Conservation (phyloP, 2,113 vertebrate species). For the Catharus bicknelli region DNA sequence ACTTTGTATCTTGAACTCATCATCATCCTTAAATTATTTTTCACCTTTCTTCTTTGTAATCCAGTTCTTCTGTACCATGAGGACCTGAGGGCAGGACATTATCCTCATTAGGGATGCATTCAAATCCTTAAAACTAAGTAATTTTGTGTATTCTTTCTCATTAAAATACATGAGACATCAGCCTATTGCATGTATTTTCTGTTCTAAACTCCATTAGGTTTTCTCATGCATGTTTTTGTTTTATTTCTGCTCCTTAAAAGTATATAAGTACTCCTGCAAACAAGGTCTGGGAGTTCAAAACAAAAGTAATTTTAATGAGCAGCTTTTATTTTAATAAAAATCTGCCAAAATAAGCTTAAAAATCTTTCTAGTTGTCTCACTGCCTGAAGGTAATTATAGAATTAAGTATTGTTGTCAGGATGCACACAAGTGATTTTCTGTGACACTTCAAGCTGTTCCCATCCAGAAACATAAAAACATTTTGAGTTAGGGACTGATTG, state of each 20-base stretch:
- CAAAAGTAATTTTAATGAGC: conserved; percentile 41
- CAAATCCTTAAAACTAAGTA: conserved; percentile 22
- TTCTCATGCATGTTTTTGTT: neutral
- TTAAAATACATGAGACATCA: conserved; percentile 30
- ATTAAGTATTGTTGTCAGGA: conserved; percentile 33
- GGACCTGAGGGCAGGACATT: conserved; percentile 9
- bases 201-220: neutral
- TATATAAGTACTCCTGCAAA: neutral
- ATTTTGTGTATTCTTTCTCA: conserved; percentile 4
- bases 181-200: neutral
- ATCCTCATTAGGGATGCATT: conserved; percentile 32
- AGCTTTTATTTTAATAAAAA: conserved; percentile 45
- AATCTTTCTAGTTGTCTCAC: conserved; percentile 4
- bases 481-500: neutral
- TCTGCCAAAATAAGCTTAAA: conserved; percentile 23
- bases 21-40: conserved; percentile 12
- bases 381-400: conserved; percentile 47
- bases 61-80: neutral
- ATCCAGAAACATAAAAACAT: conserved; percentile 34
- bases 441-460: conserved; percentile 27
- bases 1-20: conserved; percentile 12
- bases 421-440: neutral
- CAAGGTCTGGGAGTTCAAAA: conserved; percentile 7
- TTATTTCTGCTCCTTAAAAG: conserved; percentile 24
- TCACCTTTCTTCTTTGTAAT: conserved; percentile 4